Percentiles rank a stretch among this genome's conserved stretches.
Conservation (phyloP, 2,888 invertebrate species). For the Drosophila meridionalis region DNA sequence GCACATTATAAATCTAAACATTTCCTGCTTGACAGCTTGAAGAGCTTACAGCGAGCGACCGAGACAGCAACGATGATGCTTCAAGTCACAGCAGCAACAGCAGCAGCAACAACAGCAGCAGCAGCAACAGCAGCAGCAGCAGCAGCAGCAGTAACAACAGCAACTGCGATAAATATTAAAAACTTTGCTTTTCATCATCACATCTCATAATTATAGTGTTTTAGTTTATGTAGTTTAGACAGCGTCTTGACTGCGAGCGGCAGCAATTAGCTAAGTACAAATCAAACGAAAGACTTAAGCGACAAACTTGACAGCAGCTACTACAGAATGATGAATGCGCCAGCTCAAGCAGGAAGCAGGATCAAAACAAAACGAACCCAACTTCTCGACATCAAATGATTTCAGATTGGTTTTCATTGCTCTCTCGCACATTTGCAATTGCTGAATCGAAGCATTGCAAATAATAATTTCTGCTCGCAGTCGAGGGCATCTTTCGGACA, state of each 20-base stretch:
- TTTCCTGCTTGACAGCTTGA: conserved; percentile 80
- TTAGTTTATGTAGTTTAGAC: conserved; percentile 74
- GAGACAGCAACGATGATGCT: conserved; percentile 71
- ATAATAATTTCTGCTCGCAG: conserved; percentile 57
- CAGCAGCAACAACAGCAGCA: conserved; percentile 32
- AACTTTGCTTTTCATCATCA: conserved; percentile 75
- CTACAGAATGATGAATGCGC: conserved; percentile 46
- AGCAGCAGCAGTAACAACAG: conserved; percentile 38
- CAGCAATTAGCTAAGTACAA: conserved; percentile 79
- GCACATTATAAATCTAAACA: conserved; percentile 79
- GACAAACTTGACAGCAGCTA: conserved; percentile 66
- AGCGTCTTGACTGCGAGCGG: conserved; percentile 61
- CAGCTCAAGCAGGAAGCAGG: conserved; percentile 46
- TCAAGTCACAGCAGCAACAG: conserved; percentile 49
- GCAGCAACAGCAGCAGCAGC: conserved; percentile 35
- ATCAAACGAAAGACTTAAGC: conserved; percentile 79
- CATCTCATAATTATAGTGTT: conserved; percentile 76
- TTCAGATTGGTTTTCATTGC: background rate
- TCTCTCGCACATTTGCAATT: conserved; percentile 18
- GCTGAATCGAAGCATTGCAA: conserved; percentile 67
- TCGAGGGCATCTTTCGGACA: conserved; percentile 6
- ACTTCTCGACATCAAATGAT: conserved; percentile 14
- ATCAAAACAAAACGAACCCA: conserved; percentile 41
- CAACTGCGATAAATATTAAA: conserved; percentile 61
- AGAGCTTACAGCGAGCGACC: conserved; percentile 67